Percentiles rank a stretch among this genome's conserved stretches.
Evolutionary conservation across 2,888 invertebrate species (phyloP).

Genomic region (Apodemia arnacis): DNA sequence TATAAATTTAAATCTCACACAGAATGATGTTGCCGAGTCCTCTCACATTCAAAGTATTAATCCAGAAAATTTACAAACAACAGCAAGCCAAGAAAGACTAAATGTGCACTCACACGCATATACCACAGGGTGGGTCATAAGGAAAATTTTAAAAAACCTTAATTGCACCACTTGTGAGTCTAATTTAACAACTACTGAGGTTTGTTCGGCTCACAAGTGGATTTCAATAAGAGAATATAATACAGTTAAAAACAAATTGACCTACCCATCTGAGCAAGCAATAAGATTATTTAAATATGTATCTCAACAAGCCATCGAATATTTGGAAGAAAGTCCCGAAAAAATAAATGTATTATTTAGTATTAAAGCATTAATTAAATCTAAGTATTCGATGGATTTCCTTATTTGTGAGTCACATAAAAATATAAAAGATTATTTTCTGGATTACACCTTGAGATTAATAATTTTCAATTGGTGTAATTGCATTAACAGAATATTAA

Average conservation of each 20-base stretch:
- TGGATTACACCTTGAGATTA: background rate
- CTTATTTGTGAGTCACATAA: background rate
- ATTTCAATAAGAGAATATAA: background rate
- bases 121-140: slow-evolving; percentile 10
- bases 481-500: background rate
- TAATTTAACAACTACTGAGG: background rate
- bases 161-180: background rate
- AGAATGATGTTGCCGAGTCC: background rate
- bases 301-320: background rate
- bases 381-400: slow-evolving; percentile 10
- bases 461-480: slow-evolving; percentile 10
- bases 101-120: slow-evolving; percentile 5
- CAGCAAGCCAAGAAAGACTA: background rate
- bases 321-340: background rate
- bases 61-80: background rate
- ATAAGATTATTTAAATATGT: background rate
- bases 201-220: background rate
- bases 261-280: slow-evolving; percentile 18
- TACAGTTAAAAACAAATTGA: slow-evolving; percentile 7
- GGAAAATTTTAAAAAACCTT: background rate
- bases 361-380: background rate
- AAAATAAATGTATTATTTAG: background rate
- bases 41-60: background rate
- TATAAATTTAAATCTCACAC: background rate
- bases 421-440: background rate